These are phyloP conservation scores for Idaea straminata DNA, from an alignment of 2,888 invertebrate species.

Conservation along the genomic window DNA sequence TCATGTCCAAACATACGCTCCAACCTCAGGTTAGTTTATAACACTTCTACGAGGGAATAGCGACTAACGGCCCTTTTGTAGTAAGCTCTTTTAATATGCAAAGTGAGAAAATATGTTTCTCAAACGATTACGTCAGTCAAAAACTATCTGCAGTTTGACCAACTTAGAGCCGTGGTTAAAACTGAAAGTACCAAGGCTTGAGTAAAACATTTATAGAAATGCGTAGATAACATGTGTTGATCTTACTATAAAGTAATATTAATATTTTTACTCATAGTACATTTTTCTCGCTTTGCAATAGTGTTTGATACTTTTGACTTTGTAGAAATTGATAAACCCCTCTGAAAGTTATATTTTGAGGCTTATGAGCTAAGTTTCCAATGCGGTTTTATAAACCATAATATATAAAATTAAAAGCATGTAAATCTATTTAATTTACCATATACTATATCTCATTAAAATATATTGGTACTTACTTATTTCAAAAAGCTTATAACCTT, in stretches of 20 bases:
- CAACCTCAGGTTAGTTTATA: constrained; percentile 82
- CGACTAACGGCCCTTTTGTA: not conserved
- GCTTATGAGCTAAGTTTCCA: not conserved
- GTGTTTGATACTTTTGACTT: not conserved
- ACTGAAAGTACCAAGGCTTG: no score
- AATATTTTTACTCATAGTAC: no score
- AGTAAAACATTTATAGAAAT: no score
- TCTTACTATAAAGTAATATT: no score
- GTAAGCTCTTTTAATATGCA: not conserved
- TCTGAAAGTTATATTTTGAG: not conserved
- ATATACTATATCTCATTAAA: not conserved
- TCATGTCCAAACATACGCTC: constrained; percentile 95
- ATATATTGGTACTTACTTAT: not conserved
- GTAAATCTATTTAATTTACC: not conserved
- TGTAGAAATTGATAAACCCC: not conserved
- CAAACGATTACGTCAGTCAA: not conserved
- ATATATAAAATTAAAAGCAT: constrained; percentile 3
- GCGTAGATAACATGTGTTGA: no score
- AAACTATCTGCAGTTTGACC: no score
- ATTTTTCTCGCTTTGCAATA: not conserved
- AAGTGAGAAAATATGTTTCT: not conserved
- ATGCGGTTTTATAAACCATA: not conserved
- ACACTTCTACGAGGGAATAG: no score
- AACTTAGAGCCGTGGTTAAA: no score
- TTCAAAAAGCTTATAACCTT: not conserved